These are phyloP conservation scores for Pegoplata infirma DNA, from an alignment of 2,888 invertebrate species.

Conservation along the genomic window DNA sequence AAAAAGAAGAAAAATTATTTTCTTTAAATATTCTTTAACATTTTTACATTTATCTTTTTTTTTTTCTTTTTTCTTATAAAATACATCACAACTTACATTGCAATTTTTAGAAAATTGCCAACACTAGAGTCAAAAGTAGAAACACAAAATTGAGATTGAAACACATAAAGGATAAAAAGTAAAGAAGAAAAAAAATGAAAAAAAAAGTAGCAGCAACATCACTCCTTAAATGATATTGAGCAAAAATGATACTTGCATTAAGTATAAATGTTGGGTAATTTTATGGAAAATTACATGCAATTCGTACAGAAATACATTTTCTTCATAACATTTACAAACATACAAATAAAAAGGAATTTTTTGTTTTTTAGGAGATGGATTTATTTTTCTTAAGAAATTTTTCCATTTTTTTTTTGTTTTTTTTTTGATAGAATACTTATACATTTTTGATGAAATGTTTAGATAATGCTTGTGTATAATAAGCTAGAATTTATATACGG, in stretches of 20 bases:
- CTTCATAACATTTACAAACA: not conserved
- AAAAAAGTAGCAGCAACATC: slow-evolving; percentile 11
- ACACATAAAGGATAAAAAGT: slow-evolving; percentile 8
- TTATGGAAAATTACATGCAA: slow-evolving; percentile 58
- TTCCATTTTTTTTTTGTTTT: not conserved
- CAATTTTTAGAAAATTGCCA: not conserved
- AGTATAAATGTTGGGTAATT: slow-evolving; percentile 54
- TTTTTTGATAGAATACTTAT: not conserved
- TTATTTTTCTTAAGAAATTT: not conserved
- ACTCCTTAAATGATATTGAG: slow-evolving; percentile 42
- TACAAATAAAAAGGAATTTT: not conserved
- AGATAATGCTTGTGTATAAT: slow-evolving; percentile 50
- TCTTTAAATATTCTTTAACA: not conserved
- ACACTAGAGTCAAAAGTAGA: not conserved
- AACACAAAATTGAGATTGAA: not conserved
- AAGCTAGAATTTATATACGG: slow-evolving; percentile 47
- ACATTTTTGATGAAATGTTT: slow-evolving; percentile 46
- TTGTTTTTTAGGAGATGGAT: not conserved
- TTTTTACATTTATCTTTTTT: too few species aligned
- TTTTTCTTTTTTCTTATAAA: not conserved
- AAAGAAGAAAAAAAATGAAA: not conserved
- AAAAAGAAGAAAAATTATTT: not conserved
- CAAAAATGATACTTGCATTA: slow-evolving; percentile 38
- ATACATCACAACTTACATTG: not conserved
- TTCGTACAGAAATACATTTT: slow-evolving; percentile 21